A percentile compares a stretch with the other conserved stretches of the same genome.
These are phyloP conservation scores for Heliconius erato DNA, from an alignment of 2,888 invertebrate species.

Conservation along the genomic window DNA sequence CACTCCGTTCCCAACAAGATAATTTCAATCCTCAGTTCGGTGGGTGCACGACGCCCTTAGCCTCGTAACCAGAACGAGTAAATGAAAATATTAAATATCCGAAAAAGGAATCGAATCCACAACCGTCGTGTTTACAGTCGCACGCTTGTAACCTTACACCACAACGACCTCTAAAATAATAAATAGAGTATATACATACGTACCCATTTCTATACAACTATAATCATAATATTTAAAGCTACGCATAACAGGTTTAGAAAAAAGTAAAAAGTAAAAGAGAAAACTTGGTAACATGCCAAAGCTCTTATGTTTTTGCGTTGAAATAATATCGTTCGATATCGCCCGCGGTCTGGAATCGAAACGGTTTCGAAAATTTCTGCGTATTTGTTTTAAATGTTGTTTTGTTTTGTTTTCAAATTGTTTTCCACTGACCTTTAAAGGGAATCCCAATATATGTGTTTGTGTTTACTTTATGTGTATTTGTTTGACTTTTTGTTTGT, in stretches of 20 bases:
- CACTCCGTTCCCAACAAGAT: no score
- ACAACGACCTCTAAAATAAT: neutral
- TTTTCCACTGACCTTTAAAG: neutral
- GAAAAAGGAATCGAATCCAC: neutral
- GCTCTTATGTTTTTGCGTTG: conserved; percentile 54
- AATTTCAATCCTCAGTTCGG: neutral
- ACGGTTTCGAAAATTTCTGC: conserved; percentile 22
- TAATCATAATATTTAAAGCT: conserved; percentile 56
- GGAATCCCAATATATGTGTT: neutral
- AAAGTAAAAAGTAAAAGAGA: conserved; percentile 55
- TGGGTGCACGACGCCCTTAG: no score
- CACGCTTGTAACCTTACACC: neutral
- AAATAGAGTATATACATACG: neutral
- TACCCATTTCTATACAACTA: conserved; percentile 41
- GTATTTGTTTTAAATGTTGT: conserved; percentile 26
- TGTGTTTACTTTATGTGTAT: neutral
- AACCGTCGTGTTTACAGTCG: neutral
- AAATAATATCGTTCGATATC: conserved; percentile 47
- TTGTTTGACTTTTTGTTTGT: neutral
- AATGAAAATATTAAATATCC: neutral
- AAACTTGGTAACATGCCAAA: conserved; percentile 58
- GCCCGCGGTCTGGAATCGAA: conserved; percentile 32
- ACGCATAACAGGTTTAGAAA: conserved; percentile 56
- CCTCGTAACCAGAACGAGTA: no score
- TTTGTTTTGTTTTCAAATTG: conserved; percentile 21